phyloP scores from a whole-genome alignment of 2,113 vertebrate genomes.

The Oncorhynchus tshawytscha region DNA sequence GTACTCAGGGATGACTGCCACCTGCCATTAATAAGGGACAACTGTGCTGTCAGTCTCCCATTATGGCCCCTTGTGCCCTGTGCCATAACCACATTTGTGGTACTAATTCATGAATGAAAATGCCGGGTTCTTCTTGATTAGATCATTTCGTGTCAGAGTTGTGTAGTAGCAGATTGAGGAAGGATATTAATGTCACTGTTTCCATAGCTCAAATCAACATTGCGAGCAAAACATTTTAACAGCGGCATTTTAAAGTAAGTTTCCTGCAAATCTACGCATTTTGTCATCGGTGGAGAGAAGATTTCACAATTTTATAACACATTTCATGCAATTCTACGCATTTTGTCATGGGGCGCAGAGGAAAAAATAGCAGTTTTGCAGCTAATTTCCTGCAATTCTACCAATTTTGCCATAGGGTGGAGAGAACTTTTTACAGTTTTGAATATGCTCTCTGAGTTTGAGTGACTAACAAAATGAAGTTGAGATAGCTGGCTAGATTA shows the following conservation, averaged over 20 bases:
- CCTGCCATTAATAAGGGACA: neutral
- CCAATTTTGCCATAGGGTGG: too few species aligned
- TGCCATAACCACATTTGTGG: neutral
- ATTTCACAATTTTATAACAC: too few species aligned
- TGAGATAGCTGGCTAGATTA: too few species aligned
- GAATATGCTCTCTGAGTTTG: too few species aligned
- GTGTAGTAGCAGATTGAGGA: constrained; percentile 12
- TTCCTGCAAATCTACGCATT: neutral
- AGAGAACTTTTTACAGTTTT: too few species aligned
- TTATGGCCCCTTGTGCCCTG: neutral
- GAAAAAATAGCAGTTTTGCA: too few species aligned
- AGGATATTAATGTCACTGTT: constrained; percentile 27
- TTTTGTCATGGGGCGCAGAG: too few species aligned
- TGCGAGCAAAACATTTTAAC: neutral
- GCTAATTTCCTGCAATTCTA: too few species aligned
- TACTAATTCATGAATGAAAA: neutral
- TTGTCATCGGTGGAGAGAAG: too few species aligned
- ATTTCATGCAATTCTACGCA: too few species aligned
- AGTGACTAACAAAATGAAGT: too few species aligned
- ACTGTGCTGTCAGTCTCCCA: neutral
- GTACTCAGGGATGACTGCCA: neutral
- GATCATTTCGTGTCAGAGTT: constrained; percentile 6
- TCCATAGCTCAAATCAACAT: constrained; percentile 14
- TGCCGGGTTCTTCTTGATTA: constrained; percentile 14
- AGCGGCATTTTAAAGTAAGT: constrained; percentile 6